A percentile compares a stretch with the other conserved stretches of the same genome.
Evolutionary conservation across 2,797 vertebrate species (phyloP).

Genomic region (Hypotaenidia okinawae): DNA sequence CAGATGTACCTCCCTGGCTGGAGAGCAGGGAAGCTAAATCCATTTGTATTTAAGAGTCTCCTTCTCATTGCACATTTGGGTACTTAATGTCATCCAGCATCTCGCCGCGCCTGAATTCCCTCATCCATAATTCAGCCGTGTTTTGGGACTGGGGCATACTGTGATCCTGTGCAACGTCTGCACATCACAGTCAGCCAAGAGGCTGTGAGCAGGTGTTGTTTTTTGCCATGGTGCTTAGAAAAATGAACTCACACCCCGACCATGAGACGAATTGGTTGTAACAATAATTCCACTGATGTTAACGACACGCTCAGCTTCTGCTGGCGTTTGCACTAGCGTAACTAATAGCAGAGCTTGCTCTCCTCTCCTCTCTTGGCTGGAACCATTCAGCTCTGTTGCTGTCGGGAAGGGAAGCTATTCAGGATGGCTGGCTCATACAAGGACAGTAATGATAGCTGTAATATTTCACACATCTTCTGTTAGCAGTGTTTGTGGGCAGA

Average conservation of each 20-base stretch:
- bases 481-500: not conserved
- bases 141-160: accelerated
- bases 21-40: not conserved
- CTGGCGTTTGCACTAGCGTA: not conserved
- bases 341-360: not conserved
- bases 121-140: not conserved
- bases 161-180: not conserved
- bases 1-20: not conserved
- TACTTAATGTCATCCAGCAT: not conserved
- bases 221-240: not conserved
- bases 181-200: not conserved
- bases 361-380: not conserved
- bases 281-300: not conserved
- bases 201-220: not conserved
- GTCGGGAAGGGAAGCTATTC: conserved; percentile 3
- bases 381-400: not conserved
- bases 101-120: not conserved
- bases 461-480: not conserved
- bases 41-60: not conserved
- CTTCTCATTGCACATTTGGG: not conserved
- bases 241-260: not conserved
- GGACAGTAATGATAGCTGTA: not conserved
- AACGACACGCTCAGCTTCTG: not conserved
- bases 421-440: not conserved
- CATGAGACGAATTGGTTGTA: not conserved